Conservation (phyloP, 2,113 vertebrate genomes). For the Pelecanoides urinatrix region DNA sequence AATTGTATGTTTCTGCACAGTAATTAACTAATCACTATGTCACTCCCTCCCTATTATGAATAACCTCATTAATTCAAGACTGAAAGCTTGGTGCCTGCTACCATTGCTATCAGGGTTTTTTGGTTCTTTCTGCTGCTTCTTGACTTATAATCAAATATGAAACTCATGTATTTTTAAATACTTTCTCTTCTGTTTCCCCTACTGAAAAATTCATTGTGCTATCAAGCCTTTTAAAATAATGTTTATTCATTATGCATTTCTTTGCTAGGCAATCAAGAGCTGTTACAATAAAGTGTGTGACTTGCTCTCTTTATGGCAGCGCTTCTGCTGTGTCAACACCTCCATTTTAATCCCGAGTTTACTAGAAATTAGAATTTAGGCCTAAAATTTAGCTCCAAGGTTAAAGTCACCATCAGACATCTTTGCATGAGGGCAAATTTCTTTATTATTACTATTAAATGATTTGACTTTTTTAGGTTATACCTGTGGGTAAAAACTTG, state of each 20-base stretch:
- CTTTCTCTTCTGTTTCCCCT: constrained; percentile 71
- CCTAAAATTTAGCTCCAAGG: constrained; percentile 8
- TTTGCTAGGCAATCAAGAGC: constrained; percentile 52
- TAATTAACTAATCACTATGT: constrained; percentile 75
- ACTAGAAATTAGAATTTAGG: constrained; percentile 17
- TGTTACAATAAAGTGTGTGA: constrained; percentile 40
- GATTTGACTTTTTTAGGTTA: neutral
- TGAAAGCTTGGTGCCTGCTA: constrained; percentile 46
- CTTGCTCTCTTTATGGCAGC: neutral
- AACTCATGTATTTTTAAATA: constrained; percentile 82
- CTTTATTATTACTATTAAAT: neutral
- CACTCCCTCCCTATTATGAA: constrained; percentile 68
- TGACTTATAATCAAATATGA: constrained; percentile 78
- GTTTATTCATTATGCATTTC: constrained; percentile 74
- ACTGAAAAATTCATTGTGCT: constrained; percentile 79
- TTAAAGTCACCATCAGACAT: neutral
- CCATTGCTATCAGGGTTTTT: constrained; percentile 5
- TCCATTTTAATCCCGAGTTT: constrained; percentile 9
- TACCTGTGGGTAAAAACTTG: neutral
- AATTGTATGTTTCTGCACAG: constrained; percentile 64
- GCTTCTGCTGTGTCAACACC: constrained; percentile 11
- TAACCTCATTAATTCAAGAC: constrained; percentile 69
- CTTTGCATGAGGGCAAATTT: neutral
- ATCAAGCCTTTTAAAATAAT: constrained; percentile 73
- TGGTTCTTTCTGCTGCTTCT: constrained; percentile 50